Evolutionary conservation across 2,797 vertebrate genomes (phyloP).

Genomic region (Manis crassicaudata): DNA sequence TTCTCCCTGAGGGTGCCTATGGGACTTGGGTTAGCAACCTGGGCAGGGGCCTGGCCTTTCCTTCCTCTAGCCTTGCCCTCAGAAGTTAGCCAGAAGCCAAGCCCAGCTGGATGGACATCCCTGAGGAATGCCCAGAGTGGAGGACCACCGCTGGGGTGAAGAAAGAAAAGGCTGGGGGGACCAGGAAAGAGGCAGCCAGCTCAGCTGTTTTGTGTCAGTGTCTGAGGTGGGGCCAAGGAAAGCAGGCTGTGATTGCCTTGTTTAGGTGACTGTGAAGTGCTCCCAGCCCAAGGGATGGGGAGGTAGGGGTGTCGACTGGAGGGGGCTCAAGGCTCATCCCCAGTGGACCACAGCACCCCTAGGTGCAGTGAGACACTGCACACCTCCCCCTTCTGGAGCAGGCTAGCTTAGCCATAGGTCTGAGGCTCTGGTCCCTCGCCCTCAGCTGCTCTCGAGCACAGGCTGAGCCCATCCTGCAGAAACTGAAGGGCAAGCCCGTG

Average conservation of each 20-base stretch:
- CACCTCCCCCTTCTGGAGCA: not conserved
- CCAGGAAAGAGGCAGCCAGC: not conserved
- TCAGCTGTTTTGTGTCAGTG: not conserved
- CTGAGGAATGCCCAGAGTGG: slow-evolving; percentile 87
- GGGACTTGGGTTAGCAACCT: not conserved
- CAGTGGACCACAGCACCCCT: not conserved
- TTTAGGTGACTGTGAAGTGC: not conserved
- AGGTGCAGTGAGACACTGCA: too few species aligned
- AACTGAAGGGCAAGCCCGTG: slow-evolving; percentile 86
- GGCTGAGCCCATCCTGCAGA: slow-evolving; percentile 87
- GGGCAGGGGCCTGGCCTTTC: not conserved
- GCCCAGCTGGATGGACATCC: slow-evolving; percentile 87
- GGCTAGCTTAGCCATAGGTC: not conserved
- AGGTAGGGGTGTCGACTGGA: too few species aligned
- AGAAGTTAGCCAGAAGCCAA: slow-evolving; percentile 88
- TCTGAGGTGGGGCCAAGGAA: too few species aligned
- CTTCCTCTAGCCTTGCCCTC: not conserved
- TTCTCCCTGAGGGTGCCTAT: not conserved
- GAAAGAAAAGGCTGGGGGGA: not conserved
- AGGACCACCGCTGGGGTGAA: not conserved
- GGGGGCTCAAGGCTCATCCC: not conserved
- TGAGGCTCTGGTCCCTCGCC: not conserved
- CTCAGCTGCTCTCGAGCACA: slow-evolving; percentile 49
- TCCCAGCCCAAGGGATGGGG: not conserved
- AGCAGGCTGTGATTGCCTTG: not conserved